These are phyloP conservation scores for Camponotus vicinus DNA, from an alignment of 1,140 invertebrate genomes.

Conservation along the genomic window DNA sequence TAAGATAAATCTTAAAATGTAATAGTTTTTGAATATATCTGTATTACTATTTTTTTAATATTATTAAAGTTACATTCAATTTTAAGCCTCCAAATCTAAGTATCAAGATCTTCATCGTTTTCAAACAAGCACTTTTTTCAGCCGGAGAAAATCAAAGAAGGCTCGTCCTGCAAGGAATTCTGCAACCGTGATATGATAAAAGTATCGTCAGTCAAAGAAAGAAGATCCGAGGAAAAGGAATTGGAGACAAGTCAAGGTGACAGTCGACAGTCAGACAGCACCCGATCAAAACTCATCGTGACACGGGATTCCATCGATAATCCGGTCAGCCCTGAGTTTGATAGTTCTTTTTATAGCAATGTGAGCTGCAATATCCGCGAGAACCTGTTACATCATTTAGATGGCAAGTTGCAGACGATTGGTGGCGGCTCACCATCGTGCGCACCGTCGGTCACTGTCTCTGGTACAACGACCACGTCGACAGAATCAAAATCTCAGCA, in stretches of 20 bases:
- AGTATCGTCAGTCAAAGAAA: conserved; percentile 38
- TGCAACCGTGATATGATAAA: conserved; percentile 55
- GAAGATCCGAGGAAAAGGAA: conserved; percentile 58
- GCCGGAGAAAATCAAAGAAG: conserved; percentile 69
- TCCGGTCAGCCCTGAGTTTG: conserved; percentile 83
- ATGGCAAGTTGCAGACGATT: conserved; percentile 87
- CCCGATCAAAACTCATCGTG: conserved; percentile 56
- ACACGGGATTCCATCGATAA: conserved; percentile 66
- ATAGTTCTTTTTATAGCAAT: conserved; percentile 88
- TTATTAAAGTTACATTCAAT: not conserved
- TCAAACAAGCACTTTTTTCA: conserved; percentile 1
- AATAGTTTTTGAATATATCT: not conserved
- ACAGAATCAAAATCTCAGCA: conserved; percentile 59
- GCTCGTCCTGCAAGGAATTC: conserved; percentile 56
- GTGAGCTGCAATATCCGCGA: conserved; percentile 89
- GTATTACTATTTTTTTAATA: conserved; percentile 6
- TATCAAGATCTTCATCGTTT: not conserved
- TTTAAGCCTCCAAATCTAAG: not conserved
- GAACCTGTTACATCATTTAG: conserved; percentile 88
- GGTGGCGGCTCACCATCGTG: conserved; percentile 67
- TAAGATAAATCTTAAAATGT: not conserved
- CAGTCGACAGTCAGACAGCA: conserved; percentile 27
- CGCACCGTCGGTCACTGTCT: not conserved
- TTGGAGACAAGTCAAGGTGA: conserved; percentile 35
- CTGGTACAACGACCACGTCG: not conserved